These are phyloP conservation scores for Helicoverpa assulta DNA, from an alignment of 2,888 invertebrate species.

Conservation along the genomic window DNA sequence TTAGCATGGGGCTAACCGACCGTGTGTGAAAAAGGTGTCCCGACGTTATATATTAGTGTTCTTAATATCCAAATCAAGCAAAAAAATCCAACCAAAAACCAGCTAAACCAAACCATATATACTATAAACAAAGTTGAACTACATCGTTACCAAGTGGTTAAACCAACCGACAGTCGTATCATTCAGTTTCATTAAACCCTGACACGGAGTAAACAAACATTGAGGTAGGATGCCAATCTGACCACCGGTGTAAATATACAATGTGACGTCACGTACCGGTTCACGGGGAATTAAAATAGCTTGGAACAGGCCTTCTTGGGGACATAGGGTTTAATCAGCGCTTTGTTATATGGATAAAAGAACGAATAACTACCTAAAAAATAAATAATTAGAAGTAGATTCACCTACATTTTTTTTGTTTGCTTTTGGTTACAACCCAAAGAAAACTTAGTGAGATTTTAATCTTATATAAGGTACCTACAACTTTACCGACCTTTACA, in stretches of 20 bases:
- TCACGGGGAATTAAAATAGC: neutral
- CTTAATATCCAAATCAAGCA: too few species aligned
- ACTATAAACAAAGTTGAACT: neutral
- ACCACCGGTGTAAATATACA: conserved; percentile 30
- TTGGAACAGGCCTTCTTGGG: neutral
- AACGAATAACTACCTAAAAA: too few species aligned
- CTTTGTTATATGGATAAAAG: neutral
- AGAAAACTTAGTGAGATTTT: too few species aligned
- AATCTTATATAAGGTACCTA: too few species aligned
- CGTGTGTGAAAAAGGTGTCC: too few species aligned
- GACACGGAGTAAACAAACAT: conserved; percentile 34
- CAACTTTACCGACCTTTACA: too few species aligned
- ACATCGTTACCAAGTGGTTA: conserved; percentile 9
- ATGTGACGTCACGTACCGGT: conserved; percentile 13
- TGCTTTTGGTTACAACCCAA: too few species aligned
- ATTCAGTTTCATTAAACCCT: conserved; percentile 40
- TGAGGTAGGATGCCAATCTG: conserved; percentile 18
- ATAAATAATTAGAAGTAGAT: too few species aligned
- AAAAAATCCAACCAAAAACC: neutral
- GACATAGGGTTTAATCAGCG: neutral
- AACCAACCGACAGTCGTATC: conserved; percentile 19
- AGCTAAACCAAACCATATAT: neutral
- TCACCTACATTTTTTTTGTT: too few species aligned
- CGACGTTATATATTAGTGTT: too few species aligned
- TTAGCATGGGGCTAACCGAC: too few species aligned